Percentiles rank a stretch among this genome's conserved stretches.
phyloP scores from a whole-genome alignment of 2,888 invertebrate species.

The Melinaea marsaeus region DNA sequence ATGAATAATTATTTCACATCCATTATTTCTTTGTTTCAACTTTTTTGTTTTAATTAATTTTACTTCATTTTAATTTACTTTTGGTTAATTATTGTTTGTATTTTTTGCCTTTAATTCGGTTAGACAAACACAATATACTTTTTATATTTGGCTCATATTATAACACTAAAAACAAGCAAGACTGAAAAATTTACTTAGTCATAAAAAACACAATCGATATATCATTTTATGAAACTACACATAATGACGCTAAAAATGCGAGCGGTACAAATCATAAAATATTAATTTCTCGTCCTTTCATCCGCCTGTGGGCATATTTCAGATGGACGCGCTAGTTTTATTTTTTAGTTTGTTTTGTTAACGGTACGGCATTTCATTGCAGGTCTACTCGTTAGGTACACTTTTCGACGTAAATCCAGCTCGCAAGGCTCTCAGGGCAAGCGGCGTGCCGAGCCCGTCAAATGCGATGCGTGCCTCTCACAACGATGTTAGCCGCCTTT shows the following conservation, averaged over 20 bases:
- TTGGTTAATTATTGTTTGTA: constrained; percentile 13
- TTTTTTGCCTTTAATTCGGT: not conserved
- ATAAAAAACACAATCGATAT: constrained; percentile 30
- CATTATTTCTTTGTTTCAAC: not conserved
- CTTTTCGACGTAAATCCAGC: constrained; percentile 79
- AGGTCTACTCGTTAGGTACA: constrained; percentile 80
- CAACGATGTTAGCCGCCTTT: constrained; percentile 76
- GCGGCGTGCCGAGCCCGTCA: constrained; percentile 74
- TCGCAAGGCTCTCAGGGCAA: constrained; percentile 75
- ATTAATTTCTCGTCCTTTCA: constrained; percentile 48
- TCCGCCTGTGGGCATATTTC: constrained; percentile 72
- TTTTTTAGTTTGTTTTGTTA: constrained; percentile 73
- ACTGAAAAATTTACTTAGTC: constrained; percentile 7
- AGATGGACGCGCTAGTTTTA: constrained; percentile 73
- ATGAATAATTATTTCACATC: constrained; percentile 8
- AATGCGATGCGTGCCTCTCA: constrained; percentile 78
- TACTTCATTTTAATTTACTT: constrained; percentile 10
- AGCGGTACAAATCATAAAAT: constrained; percentile 18
- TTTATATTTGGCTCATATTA: constrained; percentile 61
- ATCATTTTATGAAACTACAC: constrained; percentile 46
- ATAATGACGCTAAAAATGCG: constrained; percentile 61
- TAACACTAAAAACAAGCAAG: constrained; percentile 12
- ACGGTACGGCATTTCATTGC: constrained; percentile 78
- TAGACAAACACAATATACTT: constrained; percentile 31
- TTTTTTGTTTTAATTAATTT: constrained; percentile 15